phyloP scores from a whole-genome alignment of 2,888 invertebrate genomes.

The Noctua comes region DNA sequence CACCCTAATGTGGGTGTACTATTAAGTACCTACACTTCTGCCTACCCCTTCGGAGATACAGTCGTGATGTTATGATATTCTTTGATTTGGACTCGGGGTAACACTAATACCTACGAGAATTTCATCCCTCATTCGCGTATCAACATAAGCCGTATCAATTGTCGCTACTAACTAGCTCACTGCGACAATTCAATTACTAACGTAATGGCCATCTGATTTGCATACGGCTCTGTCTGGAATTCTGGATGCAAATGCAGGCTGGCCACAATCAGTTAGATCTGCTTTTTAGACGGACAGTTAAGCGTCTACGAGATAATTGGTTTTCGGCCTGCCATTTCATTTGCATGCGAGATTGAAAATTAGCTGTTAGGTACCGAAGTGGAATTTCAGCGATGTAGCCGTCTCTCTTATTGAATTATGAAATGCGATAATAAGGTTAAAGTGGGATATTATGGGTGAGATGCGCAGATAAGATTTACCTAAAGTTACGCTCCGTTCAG shows the following conservation, averaged over 20 bases:
- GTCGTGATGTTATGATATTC: not conserved
- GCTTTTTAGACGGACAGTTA: conserved; percentile 35
- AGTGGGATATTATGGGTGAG: not conserved
- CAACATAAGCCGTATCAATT: not conserved
- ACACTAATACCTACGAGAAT: not conserved
- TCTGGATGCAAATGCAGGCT: conserved; percentile 49
- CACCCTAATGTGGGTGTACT: not conserved
- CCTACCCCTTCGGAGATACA: not conserved
- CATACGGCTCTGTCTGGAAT: conserved; percentile 36
- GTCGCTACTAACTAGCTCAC: not conserved
- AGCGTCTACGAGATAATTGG: conserved; percentile 9
- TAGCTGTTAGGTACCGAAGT: not conserved
- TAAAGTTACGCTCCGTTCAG: not conserved
- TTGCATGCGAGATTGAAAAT: conserved; percentile 27
- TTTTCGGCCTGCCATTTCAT: conserved; percentile 1
- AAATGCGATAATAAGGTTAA: not conserved
- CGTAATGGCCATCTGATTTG: conserved; percentile 42
- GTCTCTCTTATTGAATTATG: not conserved
- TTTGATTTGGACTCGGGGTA: not conserved
- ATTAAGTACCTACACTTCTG: not conserved
- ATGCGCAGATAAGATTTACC: not conserved
- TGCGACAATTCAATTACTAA: conserved; percentile 29
- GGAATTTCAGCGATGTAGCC: not conserved
- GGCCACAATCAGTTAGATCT: conserved; percentile 34
- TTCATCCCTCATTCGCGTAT: not conserved